Evolutionary conservation across 2,113 vertebrate genomes (phyloP), one percentile per base, ranked within the genome.

Genomic region (Neofelis nebulosa): DNA sequence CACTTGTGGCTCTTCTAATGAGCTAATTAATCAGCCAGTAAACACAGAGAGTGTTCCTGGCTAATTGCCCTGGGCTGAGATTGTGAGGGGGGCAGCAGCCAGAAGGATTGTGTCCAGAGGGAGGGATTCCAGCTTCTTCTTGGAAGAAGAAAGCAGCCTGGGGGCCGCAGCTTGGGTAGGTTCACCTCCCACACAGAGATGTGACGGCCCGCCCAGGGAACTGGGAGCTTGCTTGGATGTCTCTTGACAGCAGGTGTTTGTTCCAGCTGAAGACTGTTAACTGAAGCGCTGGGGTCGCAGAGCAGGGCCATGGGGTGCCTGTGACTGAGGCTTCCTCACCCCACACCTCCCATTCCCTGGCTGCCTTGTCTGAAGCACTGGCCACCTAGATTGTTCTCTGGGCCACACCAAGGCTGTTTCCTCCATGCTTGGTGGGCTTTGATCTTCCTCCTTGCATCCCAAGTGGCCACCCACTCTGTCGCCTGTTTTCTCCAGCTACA

Each of bases 401-500:
- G 88, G 95, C 66, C 48, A 94, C 78, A 50, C 68, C 80, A 61
- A 78, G 41, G 50, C 80, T 48, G 45, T 71, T 94, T 87, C 68
- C 87, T 92, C 57, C 14, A 16, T 89, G 92, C 91, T 36, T 78
- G 94, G 66, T 63, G 65, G 79, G 65, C 97, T 98, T 98, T 98
- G 98, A 98, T 97, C 93, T 95, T 78, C 61, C 68, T 92, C 50
- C 93, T 74, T 81, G 94, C 14, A 50, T 97, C 84, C 74, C 98
- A 88, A 87, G 94, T 45, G 97, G 85, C 98, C 98, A 97, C 98
- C 96, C 97, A 98, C 97, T 91, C 91, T 95, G 97, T 97, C 78
- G 80, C 95, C 88, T 97, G 92, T 96, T 94, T 97, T 95, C 90
- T 98, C 61, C 81, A 92, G 88, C 83, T 91, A 38, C 91, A 65